phyloP scores from a whole-genome alignment of 1,140 invertebrate species.

The Parasteatoda tepidariorum region DNA sequence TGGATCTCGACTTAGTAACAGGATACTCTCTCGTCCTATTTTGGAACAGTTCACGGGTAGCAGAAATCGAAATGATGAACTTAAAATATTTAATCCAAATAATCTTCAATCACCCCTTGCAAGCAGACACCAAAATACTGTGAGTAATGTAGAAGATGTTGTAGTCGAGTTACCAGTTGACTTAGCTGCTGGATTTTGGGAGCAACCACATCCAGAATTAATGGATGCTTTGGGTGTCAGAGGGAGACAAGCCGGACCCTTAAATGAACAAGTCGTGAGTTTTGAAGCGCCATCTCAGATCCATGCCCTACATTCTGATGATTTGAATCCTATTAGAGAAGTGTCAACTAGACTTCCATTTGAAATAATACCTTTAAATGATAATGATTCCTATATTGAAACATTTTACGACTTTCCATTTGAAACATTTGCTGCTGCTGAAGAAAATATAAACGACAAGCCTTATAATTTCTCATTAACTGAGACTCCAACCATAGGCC shows the following conservation, averaged over 20 bases:
- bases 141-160: conserved; percentile 9
- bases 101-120: not conserved
- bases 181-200: conserved; percentile 31
- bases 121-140: not conserved
- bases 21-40: not conserved
- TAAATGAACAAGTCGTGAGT: not conserved
- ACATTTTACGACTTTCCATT: not conserved
- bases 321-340: not conserved
- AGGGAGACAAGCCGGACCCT: not conserved
- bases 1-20: not conserved
- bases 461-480: not conserved
- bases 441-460: not conserved
- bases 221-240: conserved; percentile 4
- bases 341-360: not conserved
- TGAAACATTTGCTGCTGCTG: not conserved
- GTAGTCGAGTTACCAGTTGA: conserved; percentile 22
- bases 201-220: conserved; percentile 6
- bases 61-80: not conserved
- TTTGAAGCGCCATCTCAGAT: not conserved
- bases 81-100: not conserved
- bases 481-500: not conserved
- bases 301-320: too few relatives aligned
- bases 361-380: not conserved
- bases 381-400: not conserved
- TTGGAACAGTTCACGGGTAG: not conserved